Percentiles rank a stretch among this genome's conserved stretches.
Evolutionary conservation across 2,888 invertebrate genomes (phyloP).

Genomic region (Phalera bucephala): DNA sequence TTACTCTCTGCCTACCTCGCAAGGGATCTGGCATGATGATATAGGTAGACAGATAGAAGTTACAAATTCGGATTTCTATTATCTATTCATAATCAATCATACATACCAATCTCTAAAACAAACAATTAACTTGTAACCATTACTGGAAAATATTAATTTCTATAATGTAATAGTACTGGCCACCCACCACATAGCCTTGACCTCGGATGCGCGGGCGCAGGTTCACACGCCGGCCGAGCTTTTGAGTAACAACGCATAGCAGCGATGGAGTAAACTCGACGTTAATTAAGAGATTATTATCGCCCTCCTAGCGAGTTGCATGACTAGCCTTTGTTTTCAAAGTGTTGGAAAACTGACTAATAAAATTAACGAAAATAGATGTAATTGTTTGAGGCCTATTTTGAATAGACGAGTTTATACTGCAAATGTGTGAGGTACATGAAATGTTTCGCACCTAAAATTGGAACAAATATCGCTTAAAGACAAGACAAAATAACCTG

Average conservation of each 20-base stretch:
- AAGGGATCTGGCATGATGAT: too few species aligned
- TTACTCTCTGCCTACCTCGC: too few species aligned
- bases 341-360: neutral
- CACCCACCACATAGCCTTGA: constrained; percentile 40
- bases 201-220: constrained; percentile 39
- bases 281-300: constrained; percentile 37
- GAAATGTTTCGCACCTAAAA: too few species aligned
- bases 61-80: too few species aligned
- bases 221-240: constrained; percentile 24
- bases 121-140: neutral
- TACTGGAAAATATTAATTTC: constrained; percentile 1
- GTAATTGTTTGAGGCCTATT: neutral
- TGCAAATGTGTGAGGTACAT: too few species aligned
- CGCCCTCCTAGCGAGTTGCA: constrained; percentile 11
- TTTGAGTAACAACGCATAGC: constrained; percentile 1
- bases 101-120: neutral
- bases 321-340: constrained; percentile 16
- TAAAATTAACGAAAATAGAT: neutral
- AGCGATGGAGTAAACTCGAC: constrained; percentile 22
- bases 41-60: too few species aligned
- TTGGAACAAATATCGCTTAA: too few species aligned
- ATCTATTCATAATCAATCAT: too few species aligned
- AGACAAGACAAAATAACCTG: too few species aligned
- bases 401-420: too few species aligned
- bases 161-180: constrained; percentile 18